Evolutionary conservation across 2,113 vertebrate genomes (phyloP), one percentile per base, ranked within the genome.

Genomic region (Pangasianodon gigas): DNA sequence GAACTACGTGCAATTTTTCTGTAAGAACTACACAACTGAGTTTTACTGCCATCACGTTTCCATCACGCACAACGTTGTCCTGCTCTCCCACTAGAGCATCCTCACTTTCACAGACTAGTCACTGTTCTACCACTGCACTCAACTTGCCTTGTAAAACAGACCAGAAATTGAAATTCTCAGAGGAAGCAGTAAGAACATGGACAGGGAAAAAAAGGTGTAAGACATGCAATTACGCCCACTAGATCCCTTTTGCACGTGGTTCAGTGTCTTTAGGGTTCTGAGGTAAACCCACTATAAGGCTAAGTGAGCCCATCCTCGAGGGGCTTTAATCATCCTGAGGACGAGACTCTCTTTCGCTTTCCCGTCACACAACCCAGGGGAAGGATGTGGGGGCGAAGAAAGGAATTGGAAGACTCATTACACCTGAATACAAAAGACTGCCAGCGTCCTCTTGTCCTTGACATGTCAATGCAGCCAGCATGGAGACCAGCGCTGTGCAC

Each of bases 401-500:
- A 74, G 79, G 85, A 87, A 89, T 82, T 85, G 88, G 67, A 85
- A 88, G 84, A 85, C 58, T 90, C 89, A 88, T 92, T 90, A 91
- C 92, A 90, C 77, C 92, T 91, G 92, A 89, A 92, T 90, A 90
- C 90, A 90, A 91, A 91, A 92, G 79, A 88, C 88, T 26, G 60
- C 84, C 87, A 60, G 79, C 75, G 87, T 91, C 90, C 90, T 85
- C 74, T 46, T 77, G 89, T 91, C 90, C 92, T 91, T 92, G 89
- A 91, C 56, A 89, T 89, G 88, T 87, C 87, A 87, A 54, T 90
- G 41, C 56, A 90, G 58, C 41, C 62, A 37, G 21, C 0, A 56
- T 77, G 77, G 26, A 86, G 77, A 86, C 87, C 88, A 71, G 24
- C 81, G 24, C 0, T 24, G 51, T 19, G 37, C 48, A 89, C 48